Base-by-base conservation (phyloP, 2,113 vertebrate genomes). In the Coracopsis vasa region DNA sequence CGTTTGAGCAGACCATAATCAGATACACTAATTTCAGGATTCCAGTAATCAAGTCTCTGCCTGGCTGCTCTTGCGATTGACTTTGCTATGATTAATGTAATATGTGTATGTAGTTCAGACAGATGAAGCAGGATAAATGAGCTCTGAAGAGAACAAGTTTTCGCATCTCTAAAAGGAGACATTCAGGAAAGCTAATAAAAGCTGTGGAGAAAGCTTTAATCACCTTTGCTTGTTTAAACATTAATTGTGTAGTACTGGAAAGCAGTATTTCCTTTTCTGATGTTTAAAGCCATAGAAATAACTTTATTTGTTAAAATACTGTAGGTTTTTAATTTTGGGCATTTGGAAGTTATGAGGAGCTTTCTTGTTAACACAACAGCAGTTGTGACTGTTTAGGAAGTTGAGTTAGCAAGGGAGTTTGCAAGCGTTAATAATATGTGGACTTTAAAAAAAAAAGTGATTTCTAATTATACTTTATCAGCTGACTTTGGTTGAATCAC, bases 11-110 rank as follows among this genome's bases (percentile, higher is more conserved):
- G 58, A 79, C 58, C 7, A 3, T 90, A 85, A 94, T 95, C 92
- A 96, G 87, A 79, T 79, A 42, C n/a, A 13, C 53, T 94, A 72
- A 94, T 94, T 96, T 65, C 86, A 70, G 82, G 18, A 60, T 94
- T 88, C 71, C 82, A 92, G 85, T 88, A 97, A 96, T 94, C 84
- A 91, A 91, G 83, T 79, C 37, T 75, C 66, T 95, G 90, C 90
- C 90, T 95, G 81, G 80, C 66, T 94, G 73, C 73, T 94, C 70
- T 64, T 90, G 81, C 78, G 75, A 45, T 92, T 51, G 69, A 87
- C 65, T 92, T 82, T 44, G 70, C 91, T 25, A 2, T 85, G 78
- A 95, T 94, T 89, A 94, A 80, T 41, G 56, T 67, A 58, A 9
- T 80, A 61, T 6, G 7, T 95, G 87, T 79, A 16, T 29, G 53